phyloP scores from a whole-genome alignment of 2,888 invertebrate genomes.

The Netelia virgata region DNA sequence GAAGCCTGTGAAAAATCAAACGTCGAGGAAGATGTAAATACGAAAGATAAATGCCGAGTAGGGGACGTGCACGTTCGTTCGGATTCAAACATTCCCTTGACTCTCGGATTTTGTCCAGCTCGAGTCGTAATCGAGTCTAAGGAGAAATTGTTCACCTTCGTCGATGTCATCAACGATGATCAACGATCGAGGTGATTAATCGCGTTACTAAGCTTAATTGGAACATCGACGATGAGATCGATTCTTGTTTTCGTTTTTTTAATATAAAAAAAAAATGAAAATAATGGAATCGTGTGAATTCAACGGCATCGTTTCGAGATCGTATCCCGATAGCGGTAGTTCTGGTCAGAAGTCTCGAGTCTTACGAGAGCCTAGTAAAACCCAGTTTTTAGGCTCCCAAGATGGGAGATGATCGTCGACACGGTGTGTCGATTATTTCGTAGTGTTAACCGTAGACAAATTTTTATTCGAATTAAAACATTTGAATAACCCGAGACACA shows the following conservation, averaged over 20 bases:
- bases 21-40: conserved; percentile 8
- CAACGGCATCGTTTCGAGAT: too few relatives aligned
- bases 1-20: background rate
- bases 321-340: too few relatives aligned
- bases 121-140: background rate
- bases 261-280: too few relatives aligned
- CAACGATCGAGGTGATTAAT: background rate
- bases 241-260: background rate
- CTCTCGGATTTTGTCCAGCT: background rate
- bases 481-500: too few relatives aligned
- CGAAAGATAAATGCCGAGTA: background rate
- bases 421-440: too few relatives aligned
- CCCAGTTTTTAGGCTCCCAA: too few relatives aligned
- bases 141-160: background rate
- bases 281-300: too few relatives aligned
- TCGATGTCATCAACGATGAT: background rate
- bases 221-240: background rate
- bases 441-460: too few relatives aligned
- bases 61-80: background rate
- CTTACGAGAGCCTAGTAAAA: too few relatives aligned
- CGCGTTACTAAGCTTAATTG: background rate
- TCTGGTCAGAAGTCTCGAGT: too few relatives aligned
- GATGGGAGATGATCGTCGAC: too few relatives aligned
- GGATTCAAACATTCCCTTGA: background rate
- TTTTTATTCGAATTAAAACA: too few relatives aligned